Percentiles rank a stretch among this genome's conserved stretches.
phyloP scores from a whole-genome alignment of 1,140 invertebrate genomes.

The Ladona fulva region DNA sequence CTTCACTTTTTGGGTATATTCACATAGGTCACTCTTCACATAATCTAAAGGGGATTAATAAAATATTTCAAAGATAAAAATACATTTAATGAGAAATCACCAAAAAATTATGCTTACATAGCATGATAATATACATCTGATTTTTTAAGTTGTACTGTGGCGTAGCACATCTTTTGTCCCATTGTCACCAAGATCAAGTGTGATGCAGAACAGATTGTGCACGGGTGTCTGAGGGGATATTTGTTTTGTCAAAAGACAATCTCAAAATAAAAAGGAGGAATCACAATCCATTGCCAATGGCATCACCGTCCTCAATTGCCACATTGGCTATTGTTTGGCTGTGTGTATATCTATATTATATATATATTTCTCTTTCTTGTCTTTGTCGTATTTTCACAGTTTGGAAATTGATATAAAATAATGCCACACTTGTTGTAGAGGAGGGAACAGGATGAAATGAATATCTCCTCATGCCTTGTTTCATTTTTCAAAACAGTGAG shows the following conservation, averaged over 20 bases:
- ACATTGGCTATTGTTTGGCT: neutral
- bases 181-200: conserved; percentile 2
- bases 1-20: conserved; percentile 12
- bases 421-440: neutral
- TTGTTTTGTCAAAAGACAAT: conserved; percentile 11
- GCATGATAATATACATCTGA: conserved; percentile 26
- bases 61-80: conserved; percentile 29
- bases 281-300: conserved; percentile 1
- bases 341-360: neutral
- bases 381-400: neutral
- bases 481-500: neutral
- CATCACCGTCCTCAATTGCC: neutral
- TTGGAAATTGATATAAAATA: conserved; percentile 11
- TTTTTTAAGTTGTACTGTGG: conserved; percentile 26
- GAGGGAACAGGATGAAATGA: neutral
- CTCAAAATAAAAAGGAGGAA: conserved; percentile 9
- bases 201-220: conserved; percentile 14
- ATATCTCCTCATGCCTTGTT: neutral
- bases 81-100: conserved; percentile 29
- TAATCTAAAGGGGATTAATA: conserved; percentile 22
- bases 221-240: neutral
- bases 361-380: conserved; percentile 11
- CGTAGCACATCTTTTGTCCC: conserved; percentile 18
- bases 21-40: conserved; percentile 18
- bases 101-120: conserved; percentile 27